Percentiles rank a stretch among this genome's conserved stretches.
These are phyloP conservation scores for Herminia tarsipennalis DNA, from an alignment of 2,888 invertebrate genomes.

Conservation along the genomic window DNA sequence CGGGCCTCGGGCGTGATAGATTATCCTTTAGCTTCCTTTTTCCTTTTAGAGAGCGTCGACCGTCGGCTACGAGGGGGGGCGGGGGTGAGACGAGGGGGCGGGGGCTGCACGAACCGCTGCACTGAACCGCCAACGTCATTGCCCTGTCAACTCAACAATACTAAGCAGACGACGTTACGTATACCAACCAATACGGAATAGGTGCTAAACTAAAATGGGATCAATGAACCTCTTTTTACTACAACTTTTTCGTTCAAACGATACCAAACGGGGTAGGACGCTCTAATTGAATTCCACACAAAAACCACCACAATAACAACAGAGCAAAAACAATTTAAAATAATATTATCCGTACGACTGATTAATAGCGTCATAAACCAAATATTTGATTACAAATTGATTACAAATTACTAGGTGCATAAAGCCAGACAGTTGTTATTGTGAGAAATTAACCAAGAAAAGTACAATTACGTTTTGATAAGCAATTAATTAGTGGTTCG, in stretches of 20 bases:
- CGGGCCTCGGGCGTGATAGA: conserved; percentile 83
- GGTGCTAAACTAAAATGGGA: conserved; percentile 64
- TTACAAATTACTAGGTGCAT: no score
- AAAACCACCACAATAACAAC: conserved; percentile 21
- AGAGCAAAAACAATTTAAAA: no score
- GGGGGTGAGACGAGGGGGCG: conserved; percentile 58
- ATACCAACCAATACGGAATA: conserved; percentile 68
- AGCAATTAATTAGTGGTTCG: conserved; percentile 74
- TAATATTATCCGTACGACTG: no score
- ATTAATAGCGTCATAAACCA: no score
- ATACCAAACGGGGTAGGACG: conserved; percentile 21
- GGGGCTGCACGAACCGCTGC: conserved; percentile 63
- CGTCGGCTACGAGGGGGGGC: conserved; percentile 72
- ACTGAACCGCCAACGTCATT: conserved; percentile 79
- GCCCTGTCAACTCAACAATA: conserved; percentile 85
- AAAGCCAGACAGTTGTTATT: no score
- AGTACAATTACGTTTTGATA: conserved; percentile 47
- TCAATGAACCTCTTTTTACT: conserved; percentile 61
- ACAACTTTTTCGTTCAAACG: conserved; percentile 27
- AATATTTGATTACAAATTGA: no score
- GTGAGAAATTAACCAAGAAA: conserved; percentile 27
- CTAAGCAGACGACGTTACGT: conserved; percentile 81
- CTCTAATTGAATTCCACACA: conserved; percentile 21
- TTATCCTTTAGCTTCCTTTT: conserved; percentile 84
- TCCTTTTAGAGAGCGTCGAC: conserved; percentile 84